Evolutionary conservation across 2,113 vertebrate species (phyloP), one percentile per base, ranked within the genome.

Genomic region (Alethe diademata): DNA sequence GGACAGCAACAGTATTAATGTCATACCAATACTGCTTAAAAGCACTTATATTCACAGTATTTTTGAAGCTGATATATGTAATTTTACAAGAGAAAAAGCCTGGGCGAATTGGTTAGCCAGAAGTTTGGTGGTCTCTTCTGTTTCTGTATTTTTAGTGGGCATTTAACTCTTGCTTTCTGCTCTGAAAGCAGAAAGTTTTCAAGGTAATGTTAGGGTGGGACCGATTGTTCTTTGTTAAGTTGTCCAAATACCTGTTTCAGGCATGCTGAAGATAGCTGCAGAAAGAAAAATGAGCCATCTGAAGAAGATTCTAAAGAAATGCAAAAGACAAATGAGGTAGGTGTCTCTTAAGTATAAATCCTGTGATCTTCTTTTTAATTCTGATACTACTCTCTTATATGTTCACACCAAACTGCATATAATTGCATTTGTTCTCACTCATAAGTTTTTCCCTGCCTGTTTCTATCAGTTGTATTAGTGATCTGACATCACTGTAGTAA

Each of bases 201-300:
- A 28, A 74, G 35, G 6, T 40, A 25, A 9, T 28, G 10, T 40
- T 86, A 65, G 29, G 4, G 23, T 86, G 58, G 5, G 78, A 81
- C 17, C 0, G 0, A 25, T 31, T 60, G 35, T 40, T 45, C 22
- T 28, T 40, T 75, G 56, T 60, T 89, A 35, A 87, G 71, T 61
- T 90, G 38, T 70, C 60, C 26, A 57, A 94, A 53, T 92, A 58
- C 28, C 11, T 73, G 22, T 84, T 95, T 85, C 86, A 98, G 98
- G 92, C 95, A 51, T 93, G 65, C 62, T 93, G 98, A 98, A 69
- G 97, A 98, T 45, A 92, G 70, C 78, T 96, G 92, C 83, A 99
- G 97, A 97, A 99, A 98, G 97, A 99, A 98, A 91, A 98, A 91
- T 43, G 98, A 99, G 31, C 97, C 93, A 11, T 14, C 93, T 85